A percentile compares a stretch with the other conserved stretches of the same genome.
These are phyloP conservation scores for Deilephila porcellus DNA, from an alignment of 2,888 invertebrate genomes.

Conservation along the genomic window DNA sequence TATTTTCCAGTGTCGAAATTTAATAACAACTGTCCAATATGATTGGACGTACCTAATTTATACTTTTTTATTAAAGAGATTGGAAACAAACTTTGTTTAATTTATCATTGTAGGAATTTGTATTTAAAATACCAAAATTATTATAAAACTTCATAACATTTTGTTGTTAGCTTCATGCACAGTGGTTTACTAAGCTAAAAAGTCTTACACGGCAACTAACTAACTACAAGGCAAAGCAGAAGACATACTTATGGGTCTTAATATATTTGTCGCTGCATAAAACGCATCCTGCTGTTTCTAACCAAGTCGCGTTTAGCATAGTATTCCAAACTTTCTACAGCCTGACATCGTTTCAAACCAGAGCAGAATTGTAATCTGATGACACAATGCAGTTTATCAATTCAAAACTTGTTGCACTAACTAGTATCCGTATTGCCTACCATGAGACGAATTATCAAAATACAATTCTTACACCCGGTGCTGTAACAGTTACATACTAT, in stretches of 20 bases:
- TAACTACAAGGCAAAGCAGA: not conserved
- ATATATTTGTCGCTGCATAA: not conserved
- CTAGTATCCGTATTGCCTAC: not conserved
- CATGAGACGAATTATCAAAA: slow-evolving; percentile 4
- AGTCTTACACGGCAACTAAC: not conserved
- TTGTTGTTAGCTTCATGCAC: no score
- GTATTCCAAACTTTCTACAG: slow-evolving; percentile 11
- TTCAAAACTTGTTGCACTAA: slow-evolving; percentile 3
- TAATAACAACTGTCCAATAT: no score
- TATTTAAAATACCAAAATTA: no score
- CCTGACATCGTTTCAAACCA: slow-evolving; percentile 24
- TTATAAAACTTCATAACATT: no score
- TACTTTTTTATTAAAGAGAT: no score
- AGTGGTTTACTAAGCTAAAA: not conserved
- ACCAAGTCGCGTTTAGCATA: not conserved
- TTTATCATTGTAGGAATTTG: no score
- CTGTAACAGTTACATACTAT: slow-evolving; percentile 11
- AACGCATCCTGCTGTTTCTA: not conserved
- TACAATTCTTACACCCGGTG: not conserved
- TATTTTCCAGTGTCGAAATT: no score
- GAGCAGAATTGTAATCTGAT: slow-evolving; percentile 26
- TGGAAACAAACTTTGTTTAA: no score
- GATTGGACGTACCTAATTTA: no score
- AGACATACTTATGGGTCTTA: not conserved
- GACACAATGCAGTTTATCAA: slow-evolving; percentile 20